Conservation (phyloP, 2,113 vertebrate species). For the Xiphorhynchus elegans region DNA sequence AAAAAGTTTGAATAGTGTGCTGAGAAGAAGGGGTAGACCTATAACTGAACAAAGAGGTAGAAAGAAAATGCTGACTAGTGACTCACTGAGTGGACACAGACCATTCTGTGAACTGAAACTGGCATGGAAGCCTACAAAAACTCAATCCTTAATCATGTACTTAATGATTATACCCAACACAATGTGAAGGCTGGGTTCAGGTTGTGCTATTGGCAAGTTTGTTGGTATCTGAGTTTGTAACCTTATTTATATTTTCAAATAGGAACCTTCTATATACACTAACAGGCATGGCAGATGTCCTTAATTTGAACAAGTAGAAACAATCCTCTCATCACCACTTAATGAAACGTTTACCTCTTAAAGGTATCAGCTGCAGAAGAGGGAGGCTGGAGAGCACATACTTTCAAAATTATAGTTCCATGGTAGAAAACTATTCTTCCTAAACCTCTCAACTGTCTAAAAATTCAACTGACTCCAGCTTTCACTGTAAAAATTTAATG, state of each 20-base stretch:
- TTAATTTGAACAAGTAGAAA: not conserved
- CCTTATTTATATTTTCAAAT: not conserved
- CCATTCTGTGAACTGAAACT: not conserved
- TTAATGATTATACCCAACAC: not conserved
- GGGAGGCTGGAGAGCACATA: not conserved
- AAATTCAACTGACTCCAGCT: conserved; percentile 41
- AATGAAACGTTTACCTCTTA: conserved; percentile 4
- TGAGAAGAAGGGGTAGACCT: not conserved
- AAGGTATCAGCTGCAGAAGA: not conserved
- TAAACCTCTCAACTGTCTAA: conserved; percentile 20
- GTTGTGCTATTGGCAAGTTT: not conserved
- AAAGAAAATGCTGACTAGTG: not conserved
- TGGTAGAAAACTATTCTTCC: conserved; percentile 1
- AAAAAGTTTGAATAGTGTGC: not conserved
- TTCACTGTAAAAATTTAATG: conserved; percentile 59
- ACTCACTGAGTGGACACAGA: not conserved
- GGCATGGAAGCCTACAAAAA: not conserved
- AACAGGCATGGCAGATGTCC: not conserved
- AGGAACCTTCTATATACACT: not conserved
- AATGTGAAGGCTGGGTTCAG: not conserved
- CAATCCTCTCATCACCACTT: not conserved
- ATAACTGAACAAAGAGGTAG: not conserved
- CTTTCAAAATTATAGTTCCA: not conserved
- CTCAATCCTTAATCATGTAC: not conserved
- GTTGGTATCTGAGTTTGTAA: not conserved